Evolutionary conservation across 2,113 vertebrate genomes (phyloP).

Genomic region (Notarius quadriscutis): DNA sequence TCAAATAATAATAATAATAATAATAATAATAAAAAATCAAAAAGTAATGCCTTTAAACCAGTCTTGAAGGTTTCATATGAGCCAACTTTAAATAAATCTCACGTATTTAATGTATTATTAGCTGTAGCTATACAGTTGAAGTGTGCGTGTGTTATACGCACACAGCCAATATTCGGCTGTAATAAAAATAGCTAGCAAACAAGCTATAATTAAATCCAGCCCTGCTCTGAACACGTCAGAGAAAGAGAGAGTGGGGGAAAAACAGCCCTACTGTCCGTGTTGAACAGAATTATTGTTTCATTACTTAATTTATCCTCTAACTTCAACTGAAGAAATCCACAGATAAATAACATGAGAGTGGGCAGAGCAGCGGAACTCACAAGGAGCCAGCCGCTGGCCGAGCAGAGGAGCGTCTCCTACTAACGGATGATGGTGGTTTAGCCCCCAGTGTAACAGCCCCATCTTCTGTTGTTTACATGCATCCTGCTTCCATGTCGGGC

Average conservation of each 20-base stretch:
- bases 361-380: conserved; percentile 38
- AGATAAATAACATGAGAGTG: conserved; percentile 14
- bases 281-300: background rate
- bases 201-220: background rate
- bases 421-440: conserved; percentile 6
- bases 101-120: too few relatives aligned
- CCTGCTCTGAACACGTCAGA: background rate
- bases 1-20: too few relatives aligned
- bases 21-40: too few relatives aligned
- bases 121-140: too few relatives aligned
- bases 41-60: too few relatives aligned
- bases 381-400: conserved; percentile 33
- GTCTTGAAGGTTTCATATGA: too few relatives aligned
- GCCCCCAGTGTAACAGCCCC: background rate
- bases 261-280: background rate
- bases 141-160: too few relatives aligned
- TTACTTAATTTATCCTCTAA: conserved; percentile 29
- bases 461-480: too few relatives aligned
- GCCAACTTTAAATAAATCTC: too few relatives aligned
- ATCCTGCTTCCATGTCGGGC: too few relatives aligned
- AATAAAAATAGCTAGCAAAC: background rate
- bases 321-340: conserved; percentile 5
- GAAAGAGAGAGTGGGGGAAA: too few relatives aligned
- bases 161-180: background rate
- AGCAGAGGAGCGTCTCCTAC: conserved; percentile 32